Conservation (phyloP, 2,797 vertebrate species). For the Sternotherus odoratus region DNA sequence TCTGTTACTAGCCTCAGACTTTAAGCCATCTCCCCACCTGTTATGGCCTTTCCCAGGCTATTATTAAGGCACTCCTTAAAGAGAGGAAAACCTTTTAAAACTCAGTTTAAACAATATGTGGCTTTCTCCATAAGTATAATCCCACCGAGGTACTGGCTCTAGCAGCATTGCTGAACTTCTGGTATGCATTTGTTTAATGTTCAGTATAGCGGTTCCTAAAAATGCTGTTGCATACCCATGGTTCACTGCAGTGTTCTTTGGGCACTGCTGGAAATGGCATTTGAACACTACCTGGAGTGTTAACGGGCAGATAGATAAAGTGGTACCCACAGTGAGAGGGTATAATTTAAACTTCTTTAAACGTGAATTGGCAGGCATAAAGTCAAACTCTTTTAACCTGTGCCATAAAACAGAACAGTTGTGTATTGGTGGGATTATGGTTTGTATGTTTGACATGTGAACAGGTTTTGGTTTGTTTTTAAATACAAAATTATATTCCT, state of each 20-base stretch:
- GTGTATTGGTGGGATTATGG: neutral
- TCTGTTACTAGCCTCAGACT: neutral
- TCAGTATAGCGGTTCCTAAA: neutral
- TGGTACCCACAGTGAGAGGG: neutral
- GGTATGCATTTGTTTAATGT: neutral
- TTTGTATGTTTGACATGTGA: neutral
- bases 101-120: neutral
- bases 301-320: neutral
- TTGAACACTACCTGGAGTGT: neutral
- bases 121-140: neutral
- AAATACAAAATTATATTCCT: neutral
- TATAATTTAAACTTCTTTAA: neutral
- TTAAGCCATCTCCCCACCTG: neutral
- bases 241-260: neutral
- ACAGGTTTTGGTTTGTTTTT: neutral
- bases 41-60: neutral
- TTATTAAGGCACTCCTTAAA: neutral
- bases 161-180: neutral
- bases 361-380: neutral
- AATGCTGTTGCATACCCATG: neutral
- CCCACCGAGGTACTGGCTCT: neutral
- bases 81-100: neutral
- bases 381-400: neutral
- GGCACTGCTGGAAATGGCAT: fast-evolving
- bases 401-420: neutral